A percentile compares a stretch with the other conserved stretches of the same genome.
Conservation (phyloP, 2,888 invertebrate genomes). For the Thysanoteuthis rhombus region DNA sequence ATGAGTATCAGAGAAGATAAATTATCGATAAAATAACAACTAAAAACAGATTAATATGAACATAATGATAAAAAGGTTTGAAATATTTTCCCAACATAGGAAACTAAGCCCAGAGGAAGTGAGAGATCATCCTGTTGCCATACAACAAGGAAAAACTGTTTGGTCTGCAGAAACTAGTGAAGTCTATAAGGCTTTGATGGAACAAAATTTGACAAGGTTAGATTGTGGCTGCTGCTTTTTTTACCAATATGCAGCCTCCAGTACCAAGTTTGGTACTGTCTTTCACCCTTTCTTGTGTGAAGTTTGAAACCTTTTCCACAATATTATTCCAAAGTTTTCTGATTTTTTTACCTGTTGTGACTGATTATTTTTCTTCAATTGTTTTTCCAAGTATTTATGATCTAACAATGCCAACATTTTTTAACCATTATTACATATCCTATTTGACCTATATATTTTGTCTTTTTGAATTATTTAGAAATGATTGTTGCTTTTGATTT, state of each 20-base stretch:
- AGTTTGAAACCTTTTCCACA: neutral
- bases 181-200: slow-evolving; percentile 29
- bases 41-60: too few species aligned
- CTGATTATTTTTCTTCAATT: too few species aligned
- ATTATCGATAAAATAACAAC: too few species aligned
- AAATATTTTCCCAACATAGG: neutral
- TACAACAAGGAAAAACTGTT: neutral
- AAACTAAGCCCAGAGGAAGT: slow-evolving; percentile 19
- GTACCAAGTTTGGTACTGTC: neutral
- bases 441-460: neutral
- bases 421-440: neutral
- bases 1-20: too few species aligned
- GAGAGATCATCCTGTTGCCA: slow-evolving; percentile 13
- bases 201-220: slow-evolving; percentile 18
- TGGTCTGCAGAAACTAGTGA: slow-evolving; percentile 20
- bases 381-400: neutral
- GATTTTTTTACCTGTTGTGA: neutral
- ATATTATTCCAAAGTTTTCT: neutral
- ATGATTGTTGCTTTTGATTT: neutral
- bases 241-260: neutral
- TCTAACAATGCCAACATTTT: neutral
- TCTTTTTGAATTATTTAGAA: neutral
- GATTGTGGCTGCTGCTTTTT: neutral
- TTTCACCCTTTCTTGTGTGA: neutral
- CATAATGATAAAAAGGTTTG: neutral